Base-by-base conservation (phyloP, 2,113 vertebrate species). In the Syrrhaptes paradoxus region DNA sequence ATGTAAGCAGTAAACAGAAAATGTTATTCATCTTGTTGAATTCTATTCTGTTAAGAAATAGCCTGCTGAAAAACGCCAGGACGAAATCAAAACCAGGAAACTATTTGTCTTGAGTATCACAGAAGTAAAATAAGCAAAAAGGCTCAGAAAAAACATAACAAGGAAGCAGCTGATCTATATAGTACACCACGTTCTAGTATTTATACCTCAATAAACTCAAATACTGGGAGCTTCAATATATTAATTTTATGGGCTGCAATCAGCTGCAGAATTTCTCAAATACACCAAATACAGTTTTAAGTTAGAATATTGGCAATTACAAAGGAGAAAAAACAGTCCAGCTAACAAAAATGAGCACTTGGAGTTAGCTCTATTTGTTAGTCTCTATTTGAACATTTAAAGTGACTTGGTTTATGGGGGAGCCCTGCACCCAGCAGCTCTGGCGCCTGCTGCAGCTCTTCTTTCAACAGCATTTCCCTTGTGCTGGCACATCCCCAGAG, bases 161-260 rank as follows among this genome's bases (percentile, higher is more conserved):
- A 74, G 55, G 72, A 93, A 86, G 79, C 43, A 94, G 75, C 46
- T 88, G 93, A 95, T 85, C 67, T 87, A 62, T n/a, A 54, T 0
- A 87, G 54, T 17, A 76, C 9, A n/a, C 9, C 55, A 59, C 5
- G 0, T 63, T 73, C 85, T 59, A 46, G 26, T 83, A 62, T 80
- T 87, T 94, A 92, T 88, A 91, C 67, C 85, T 92, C 63, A 91
- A 87, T 91, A 94, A 91, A 91, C 43, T 80, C 59, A 48, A 84
- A 81, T 45, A 70, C 43, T 13, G 18, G 61, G 49, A 94, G 68
- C 48, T 32, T 83, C 68, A 85, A 36, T 84, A 57, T 78, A 76
- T 78, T 63, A 78, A 84, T 91, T 95, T 92, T 91, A 92, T 29
- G 89, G 77, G 57, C 34, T 91, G 79, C 36, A 14, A 61, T 81